A percentile compares a stretch with the other conserved stretches of the same genome.
phyloP scores from a whole-genome alignment of 2,113 vertebrate species.

The Aphelocoma coerulescens region DNA sequence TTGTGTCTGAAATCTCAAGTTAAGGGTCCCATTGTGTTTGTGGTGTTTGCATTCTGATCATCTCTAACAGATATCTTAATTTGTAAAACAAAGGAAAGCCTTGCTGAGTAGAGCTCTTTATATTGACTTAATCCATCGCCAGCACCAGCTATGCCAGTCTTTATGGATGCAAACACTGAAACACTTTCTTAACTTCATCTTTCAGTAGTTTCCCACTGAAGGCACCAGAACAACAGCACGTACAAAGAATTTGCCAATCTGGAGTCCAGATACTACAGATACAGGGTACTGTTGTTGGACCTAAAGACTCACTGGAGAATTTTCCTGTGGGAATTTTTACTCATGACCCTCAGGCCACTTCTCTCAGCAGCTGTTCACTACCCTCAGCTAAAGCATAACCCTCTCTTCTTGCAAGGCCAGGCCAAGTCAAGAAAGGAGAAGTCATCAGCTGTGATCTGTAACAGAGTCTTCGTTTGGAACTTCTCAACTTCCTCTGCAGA shows the following conservation, averaged over 20 bases:
- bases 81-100: not conserved
- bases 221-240: not conserved
- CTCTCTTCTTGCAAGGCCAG: not conserved
- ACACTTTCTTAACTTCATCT: not conserved
- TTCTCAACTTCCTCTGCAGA: not conserved
- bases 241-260: not conserved
- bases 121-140: not conserved
- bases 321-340: not conserved
- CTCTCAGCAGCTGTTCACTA: not conserved
- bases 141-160: not conserved
- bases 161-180: not conserved
- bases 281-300: not conserved
- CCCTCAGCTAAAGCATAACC: not conserved
- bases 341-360: not conserved
- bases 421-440: not conserved
- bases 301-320: not conserved
- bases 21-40: not conserved
- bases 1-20: not conserved
- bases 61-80: not conserved
- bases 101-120: not conserved
- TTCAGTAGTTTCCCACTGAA: not conserved
- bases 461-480: fast-evolving
- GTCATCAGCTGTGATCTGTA: not conserved
- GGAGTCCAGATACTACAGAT: not conserved
- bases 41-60: not conserved